Conservation (phyloP, 1,140 invertebrate genomes). For the Pogonus chalceus region DNA sequence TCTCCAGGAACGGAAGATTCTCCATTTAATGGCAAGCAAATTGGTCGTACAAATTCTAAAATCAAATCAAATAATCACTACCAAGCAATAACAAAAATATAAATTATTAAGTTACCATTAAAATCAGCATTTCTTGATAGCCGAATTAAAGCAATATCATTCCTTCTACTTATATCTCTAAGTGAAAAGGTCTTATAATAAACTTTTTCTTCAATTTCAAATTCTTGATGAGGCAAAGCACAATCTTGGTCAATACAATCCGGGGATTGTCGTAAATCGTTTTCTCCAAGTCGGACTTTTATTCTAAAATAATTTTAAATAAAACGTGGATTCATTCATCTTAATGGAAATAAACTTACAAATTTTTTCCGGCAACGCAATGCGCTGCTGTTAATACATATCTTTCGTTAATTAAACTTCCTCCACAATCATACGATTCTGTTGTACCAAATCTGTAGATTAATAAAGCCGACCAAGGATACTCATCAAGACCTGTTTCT, state of each 20-base stretch:
- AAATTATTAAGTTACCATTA: slow-evolving; percentile 24
- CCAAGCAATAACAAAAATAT: slow-evolving; percentile 5
- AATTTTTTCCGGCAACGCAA: slow-evolving; percentile 30
- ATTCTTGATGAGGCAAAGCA: slow-evolving; percentile 34
- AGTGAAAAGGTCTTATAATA: slow-evolving; percentile 43
- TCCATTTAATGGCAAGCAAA: slow-evolving; percentile 45
- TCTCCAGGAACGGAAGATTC: not conserved
- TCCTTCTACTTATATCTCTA: slow-evolving; percentile 31
- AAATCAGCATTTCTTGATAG: slow-evolving; percentile 40
- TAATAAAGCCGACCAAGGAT: slow-evolving; percentile 37
- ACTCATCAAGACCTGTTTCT: slow-evolving; percentile 40
- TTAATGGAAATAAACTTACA: slow-evolving; percentile 17
- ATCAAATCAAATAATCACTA: slow-evolving; percentile 9
- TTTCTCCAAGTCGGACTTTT: slow-evolving; percentile 41
- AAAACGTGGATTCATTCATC: not conserved
- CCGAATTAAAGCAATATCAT: slow-evolving; percentile 52
- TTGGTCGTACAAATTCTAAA: slow-evolving; percentile 46
- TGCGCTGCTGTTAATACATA: slow-evolving; percentile 47
- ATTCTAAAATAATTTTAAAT: slow-evolving; percentile 19
- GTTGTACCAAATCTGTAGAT: slow-evolving; percentile 21
- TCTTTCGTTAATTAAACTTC: slow-evolving; percentile 36
- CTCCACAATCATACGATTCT: slow-evolving; percentile 38
- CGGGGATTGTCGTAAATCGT: slow-evolving; percentile 40
- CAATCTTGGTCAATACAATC: slow-evolving; percentile 26
- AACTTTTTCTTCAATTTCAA: slow-evolving; percentile 38